A percentile compares a stretch with the other conserved stretches of the same genome.
phyloP scores from a whole-genome alignment of 2,113 vertebrate genomes.

The Benitochromis conjunctus region DNA sequence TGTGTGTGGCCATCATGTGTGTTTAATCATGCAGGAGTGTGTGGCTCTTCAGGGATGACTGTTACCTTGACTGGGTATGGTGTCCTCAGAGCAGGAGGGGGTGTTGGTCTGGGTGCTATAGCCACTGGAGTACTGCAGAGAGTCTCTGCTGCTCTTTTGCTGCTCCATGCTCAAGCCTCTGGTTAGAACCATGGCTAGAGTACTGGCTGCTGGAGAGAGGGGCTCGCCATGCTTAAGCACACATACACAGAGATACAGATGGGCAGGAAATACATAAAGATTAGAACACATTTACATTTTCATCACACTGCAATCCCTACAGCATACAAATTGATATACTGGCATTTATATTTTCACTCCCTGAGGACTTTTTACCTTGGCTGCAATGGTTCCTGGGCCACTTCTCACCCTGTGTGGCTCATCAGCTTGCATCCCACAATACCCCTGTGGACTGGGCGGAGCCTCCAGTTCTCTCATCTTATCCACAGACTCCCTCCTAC shows the following conservation, averaged over 20 bases:
- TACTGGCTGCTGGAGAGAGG: slow-evolving; percentile 86
- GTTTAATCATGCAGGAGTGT: background rate
- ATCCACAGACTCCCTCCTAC: slow-evolving; percentile 84
- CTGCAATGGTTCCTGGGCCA: slow-evolving; percentile 77
- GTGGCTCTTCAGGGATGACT: background rate
- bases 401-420: slow-evolving; percentile 78
- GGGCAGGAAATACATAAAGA: background rate
- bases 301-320: background rate
- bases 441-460: slow-evolving; percentile 56
- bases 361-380: slow-evolving; percentile 76
- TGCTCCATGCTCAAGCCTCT: slow-evolving; percentile 91
- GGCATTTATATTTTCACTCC: background rate
- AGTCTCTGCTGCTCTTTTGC: slow-evolving; percentile 97
- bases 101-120: slow-evolving; percentile 98
- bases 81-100: slow-evolving; percentile 95
- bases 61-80: slow-evolving; percentile 96
- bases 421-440: slow-evolving; percentile 70
- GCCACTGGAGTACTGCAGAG: slow-evolving; percentile 92
- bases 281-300: slow-evolving; percentile 12
- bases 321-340: background rate
- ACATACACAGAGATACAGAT: background rate
- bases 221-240: slow-evolving; percentile 84
- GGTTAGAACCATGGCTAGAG: slow-evolving; percentile 94
- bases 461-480: slow-evolving; percentile 82
- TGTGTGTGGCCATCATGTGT: background rate